Base-by-base conservation (phyloP, 2,113 vertebrate genomes). In the Rhabdomys dilectus region DNA sequence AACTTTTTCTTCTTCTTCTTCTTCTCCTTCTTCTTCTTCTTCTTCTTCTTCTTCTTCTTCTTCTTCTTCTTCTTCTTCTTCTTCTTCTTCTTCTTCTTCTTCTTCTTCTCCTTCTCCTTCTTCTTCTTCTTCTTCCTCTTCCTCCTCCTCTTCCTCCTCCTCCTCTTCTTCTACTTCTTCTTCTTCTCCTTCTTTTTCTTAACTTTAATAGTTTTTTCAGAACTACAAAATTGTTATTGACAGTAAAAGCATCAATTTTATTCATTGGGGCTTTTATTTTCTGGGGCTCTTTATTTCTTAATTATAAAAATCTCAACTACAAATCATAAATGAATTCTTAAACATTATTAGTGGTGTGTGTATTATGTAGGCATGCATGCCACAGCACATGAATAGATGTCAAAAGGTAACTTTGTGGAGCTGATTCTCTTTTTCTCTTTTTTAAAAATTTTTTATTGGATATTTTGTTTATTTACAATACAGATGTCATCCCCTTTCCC, bases 271-370 rank as follows among this genome's bases (percentile, higher is more conserved):
- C 3, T 68, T 93, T 73, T 45, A 66, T 34, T 78, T 16, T 26
- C 58, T 78, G 53, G 3, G 5, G 21, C 5, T 92, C 0, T 95
- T 91, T 85, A 86, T 75, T 24, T 75, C 53, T 72, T 97, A 85
- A 82, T 80, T 95, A 48, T 86, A 51, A 88, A 78, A 82, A 77
- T 75, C 17, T 86, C 16, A 86, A 86, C 42, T 86, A 87, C 62
- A 87, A 68, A 7, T 87, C 10, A 51, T 36, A 68, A 68, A 36
- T 64, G 6, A 64, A 85, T 5, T 68, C 15, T 36, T 34, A 64
- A 4, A 9, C 2, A 45, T 64, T 31, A 64, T 85, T 45, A 64
- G 39, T 64, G 58, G 82, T 45, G 4, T 31, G 39, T 45, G 4
- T 84, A 3, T 60, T 58, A 26, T 85, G 60, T 62, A 62, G 24